Percentiles rank a stretch among this genome's conserved stretches.
phyloP scores from a whole-genome alignment of 2,113 vertebrate species.

The Forbesichthys papilliferus region DNA sequence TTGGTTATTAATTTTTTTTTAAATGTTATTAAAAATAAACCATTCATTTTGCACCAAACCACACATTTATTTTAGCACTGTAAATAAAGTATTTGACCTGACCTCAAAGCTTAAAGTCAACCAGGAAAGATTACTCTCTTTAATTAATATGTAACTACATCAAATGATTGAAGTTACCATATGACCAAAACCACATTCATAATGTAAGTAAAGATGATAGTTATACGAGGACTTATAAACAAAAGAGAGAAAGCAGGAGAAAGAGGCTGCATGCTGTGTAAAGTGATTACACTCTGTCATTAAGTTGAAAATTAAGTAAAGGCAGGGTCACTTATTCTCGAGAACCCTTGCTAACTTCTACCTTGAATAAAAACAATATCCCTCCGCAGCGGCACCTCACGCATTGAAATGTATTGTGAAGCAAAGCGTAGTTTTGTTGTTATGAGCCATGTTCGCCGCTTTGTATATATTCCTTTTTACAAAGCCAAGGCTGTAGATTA shows the following conservation, averaged over 20 bases:
- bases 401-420: no score
- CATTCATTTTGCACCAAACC: constrained; percentile 49
- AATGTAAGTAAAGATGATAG: background rate
- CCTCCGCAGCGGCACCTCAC: no score
- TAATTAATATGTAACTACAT: constrained; percentile 62
- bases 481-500: no score
- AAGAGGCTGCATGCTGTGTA: constrained; percentile 31
- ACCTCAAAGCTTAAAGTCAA: constrained; percentile 36
- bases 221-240: background rate
- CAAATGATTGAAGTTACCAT: constrained; percentile 22
- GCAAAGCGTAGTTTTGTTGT: no score
- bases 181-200: background rate
- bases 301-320: constrained; percentile 25
- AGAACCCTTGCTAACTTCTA: constrained; percentile 10
- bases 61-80: background rate
- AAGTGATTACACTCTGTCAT: constrained; percentile 41
- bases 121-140: constrained; percentile 51
- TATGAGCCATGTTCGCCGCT: no score
- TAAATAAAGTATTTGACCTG: constrained; percentile 55
- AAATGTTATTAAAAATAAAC: constrained; percentile 37
- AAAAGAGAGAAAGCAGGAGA: constrained; percentile 2
- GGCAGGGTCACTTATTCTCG: no score
- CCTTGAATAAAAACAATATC: no score
- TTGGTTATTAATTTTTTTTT: no score
- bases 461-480: no score